Evolutionary conservation across 2,888 invertebrate species (phyloP).

Genomic region (Colletes collaris): DNA sequence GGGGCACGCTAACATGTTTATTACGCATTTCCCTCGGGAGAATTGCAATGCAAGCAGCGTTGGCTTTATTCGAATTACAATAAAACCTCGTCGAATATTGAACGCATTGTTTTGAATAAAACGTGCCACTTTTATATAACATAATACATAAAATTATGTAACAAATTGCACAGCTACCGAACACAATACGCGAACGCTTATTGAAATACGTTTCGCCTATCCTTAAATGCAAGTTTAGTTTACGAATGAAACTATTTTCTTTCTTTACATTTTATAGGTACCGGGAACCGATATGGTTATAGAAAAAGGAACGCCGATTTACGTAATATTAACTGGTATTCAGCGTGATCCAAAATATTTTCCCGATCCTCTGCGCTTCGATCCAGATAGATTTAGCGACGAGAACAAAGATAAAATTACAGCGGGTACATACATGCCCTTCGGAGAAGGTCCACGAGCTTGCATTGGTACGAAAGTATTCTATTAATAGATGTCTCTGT

Average conservation of each 20-base stretch:
- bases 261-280: constrained; percentile 54
- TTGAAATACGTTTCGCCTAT: too few relatives aligned
- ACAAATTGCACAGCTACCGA: too few relatives aligned
- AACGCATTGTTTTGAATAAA: too few relatives aligned
- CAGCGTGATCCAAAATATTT: constrained; percentile 71
- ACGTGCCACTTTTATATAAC: too few relatives aligned
- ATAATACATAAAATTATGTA: too few relatives aligned
- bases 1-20: not conserved
- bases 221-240: too few relatives aligned
- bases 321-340: constrained; percentile 66
- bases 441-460: constrained; percentile 74
- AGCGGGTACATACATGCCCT: constrained; percentile 73
- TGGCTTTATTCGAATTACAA: too few relatives aligned
- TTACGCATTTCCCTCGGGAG: too few relatives aligned
- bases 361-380: constrained; percentile 66
- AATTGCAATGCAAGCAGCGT: too few relatives aligned
- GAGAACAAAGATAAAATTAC: constrained; percentile 71
- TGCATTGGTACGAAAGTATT: constrained; percentile 69
- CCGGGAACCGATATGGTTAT: constrained; percentile 73
- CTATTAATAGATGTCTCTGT: not conserved
- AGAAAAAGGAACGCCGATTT: constrained; percentile 73
- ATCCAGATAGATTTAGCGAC: constrained; percentile 77
- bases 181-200: too few relatives aligned
- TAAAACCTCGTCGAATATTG: too few relatives aligned
- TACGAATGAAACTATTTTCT: not conserved